Evolutionary conservation across 1,140 invertebrate species (phyloP), one percentile per base, ranked within the genome.

Genomic region (Neodiprion virginianus): DNA sequence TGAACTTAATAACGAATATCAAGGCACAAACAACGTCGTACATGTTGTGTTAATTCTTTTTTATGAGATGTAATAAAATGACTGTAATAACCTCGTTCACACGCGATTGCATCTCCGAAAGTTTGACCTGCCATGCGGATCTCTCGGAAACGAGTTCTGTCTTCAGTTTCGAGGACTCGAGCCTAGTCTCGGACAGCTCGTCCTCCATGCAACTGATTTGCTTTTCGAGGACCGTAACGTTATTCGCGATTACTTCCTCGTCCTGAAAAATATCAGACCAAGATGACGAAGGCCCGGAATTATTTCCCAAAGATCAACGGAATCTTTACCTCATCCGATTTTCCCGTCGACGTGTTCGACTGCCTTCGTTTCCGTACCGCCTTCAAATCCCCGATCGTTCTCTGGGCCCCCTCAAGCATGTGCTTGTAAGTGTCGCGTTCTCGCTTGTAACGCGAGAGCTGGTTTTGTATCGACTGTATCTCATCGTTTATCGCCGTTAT

Each of bases 361-460:
- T 84, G 82, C 80, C 86, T 84, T 50, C 83, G 68, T 70, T 85
- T 80, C 75, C 82, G 84, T 3, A 78, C 81, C 79, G 76, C 82
- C 79, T 95, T 96, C 1, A 95, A 87, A 76, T 96, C 94, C 0
- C 92, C 90, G 73, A 96, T 95, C 17, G 92, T 95, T 88, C 93
- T 95, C 82, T 95, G 95, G 0, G 95, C 95, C 17, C 92, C 92
- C 81, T 97, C 95, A 48, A 97, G 82, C 93, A 98, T 96, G 82
- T 97, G 95, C 78, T 96, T 96, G 80, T 96, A 97, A 48, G 94
- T 95, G 82, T 98, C 96, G 65, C 96, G 91, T 88, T 98, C 97
- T 74, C 94, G 90, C 82, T 96, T 96, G 82, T 98, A 96, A 80
- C 95, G 91, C 1, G 91, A 89, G 11, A 93, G 84, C 87, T 96